These are phyloP conservation scores for Drosophila nikananu DNA, from an alignment of 1,140 invertebrate genomes.

Conservation along the genomic window DNA sequence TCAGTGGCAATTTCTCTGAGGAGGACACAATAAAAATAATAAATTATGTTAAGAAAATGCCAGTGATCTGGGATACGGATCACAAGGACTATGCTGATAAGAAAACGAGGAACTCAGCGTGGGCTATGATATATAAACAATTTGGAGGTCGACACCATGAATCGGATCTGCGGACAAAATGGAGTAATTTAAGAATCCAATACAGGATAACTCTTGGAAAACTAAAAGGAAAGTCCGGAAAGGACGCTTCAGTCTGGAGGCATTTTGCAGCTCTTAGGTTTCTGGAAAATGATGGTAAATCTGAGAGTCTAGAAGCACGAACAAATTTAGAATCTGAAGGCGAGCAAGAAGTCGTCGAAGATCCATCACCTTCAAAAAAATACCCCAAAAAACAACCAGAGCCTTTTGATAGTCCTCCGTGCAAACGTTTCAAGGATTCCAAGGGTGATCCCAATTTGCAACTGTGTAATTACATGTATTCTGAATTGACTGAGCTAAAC, in stretches of 20 bases:
- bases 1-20: slow-evolving; percentile 6
- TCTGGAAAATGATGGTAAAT: not conserved
- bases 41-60: slow-evolving; percentile 6
- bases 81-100: slow-evolving; percentile 2
- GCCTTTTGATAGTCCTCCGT: not conserved
- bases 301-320: not conserved
- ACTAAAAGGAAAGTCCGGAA: not conserved
- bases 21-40: slow-evolving; percentile 9
- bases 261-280: slow-evolving; percentile 6
- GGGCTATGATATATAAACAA: slow-evolving; percentile 2
- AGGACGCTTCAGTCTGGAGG: not conserved
- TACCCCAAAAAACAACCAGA: not conserved
- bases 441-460: slow-evolving; percentile 4
- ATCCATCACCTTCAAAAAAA: not conserved
- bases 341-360: not conserved
- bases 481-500: not conserved
- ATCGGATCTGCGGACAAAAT: slow-evolving; percentile 5
- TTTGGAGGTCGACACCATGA: slow-evolving; percentile 7
- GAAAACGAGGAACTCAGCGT: not conserved
- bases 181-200: slow-evolving; percentile 10
- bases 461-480: slow-evolving; percentile 13
- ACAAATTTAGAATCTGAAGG: not conserved
- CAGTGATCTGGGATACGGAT: not conserved
- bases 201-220: slow-evolving; percentile 8
- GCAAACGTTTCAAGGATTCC: not conserved